phyloP scores from a whole-genome alignment of 2,888 invertebrate genomes.

The Aleiodes leptofemur region DNA sequence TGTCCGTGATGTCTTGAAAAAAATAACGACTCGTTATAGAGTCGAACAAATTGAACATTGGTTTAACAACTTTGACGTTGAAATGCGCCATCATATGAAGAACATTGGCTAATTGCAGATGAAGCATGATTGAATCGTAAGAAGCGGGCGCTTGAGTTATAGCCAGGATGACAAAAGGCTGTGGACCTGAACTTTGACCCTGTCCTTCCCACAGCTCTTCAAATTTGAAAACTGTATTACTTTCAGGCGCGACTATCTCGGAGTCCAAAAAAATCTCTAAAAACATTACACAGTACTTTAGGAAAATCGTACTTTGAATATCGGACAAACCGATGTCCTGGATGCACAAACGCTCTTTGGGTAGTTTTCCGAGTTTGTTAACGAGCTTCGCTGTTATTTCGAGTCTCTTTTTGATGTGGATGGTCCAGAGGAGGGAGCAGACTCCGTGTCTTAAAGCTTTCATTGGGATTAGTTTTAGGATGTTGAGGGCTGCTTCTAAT shows the following conservation, averaged over 20 bases:
- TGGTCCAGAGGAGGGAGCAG: constrained; percentile 91
- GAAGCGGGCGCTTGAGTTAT: constrained; percentile 86
- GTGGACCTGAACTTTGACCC: constrained; percentile 70
- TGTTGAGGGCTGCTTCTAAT: constrained; percentile 84
- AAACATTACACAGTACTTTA: constrained; percentile 76
- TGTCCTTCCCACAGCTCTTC: constrained; percentile 83
- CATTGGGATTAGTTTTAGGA: constrained; percentile 82
- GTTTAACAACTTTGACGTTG: constrained; percentile 84
- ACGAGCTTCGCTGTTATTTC: constrained; percentile 86
- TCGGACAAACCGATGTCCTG: constrained; percentile 86
- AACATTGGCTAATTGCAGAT: constrained; percentile 86
- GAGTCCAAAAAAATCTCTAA: constrained; percentile 79
- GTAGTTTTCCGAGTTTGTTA: constrained; percentile 89
- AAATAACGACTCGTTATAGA: constrained; percentile 76
- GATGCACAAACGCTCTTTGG: constrained; percentile 88
- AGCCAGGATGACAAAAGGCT: constrained; percentile 87
- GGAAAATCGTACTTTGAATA: constrained; percentile 75
- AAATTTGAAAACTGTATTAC: constrained; percentile 75
- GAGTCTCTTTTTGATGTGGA: constrained; percentile 88
- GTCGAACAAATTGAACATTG: constrained; percentile 86
- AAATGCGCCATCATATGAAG: constrained; percentile 88
- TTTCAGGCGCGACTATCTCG: constrained; percentile 73
- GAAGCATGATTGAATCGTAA: constrained; percentile 85
- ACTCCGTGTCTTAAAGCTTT: constrained; percentile 83
- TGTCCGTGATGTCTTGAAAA: constrained; percentile 70